A percentile compares a stretch with the other conserved stretches of the same genome.
Conservation (phyloP, 2,888 invertebrate genomes). For the Drosophila subquinaria region DNA sequence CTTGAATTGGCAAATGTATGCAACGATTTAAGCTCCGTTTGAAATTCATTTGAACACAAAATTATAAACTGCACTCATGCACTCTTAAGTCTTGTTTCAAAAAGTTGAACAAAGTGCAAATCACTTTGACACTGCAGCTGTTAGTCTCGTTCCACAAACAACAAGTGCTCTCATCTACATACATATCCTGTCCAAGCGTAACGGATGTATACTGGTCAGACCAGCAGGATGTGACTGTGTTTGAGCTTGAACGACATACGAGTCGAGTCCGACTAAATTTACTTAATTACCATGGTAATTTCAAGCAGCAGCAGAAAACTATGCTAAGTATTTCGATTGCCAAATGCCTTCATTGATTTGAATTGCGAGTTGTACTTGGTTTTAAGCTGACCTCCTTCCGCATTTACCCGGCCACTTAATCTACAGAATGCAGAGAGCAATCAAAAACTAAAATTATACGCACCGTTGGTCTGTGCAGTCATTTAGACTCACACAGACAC, state of each 20-base stretch:
- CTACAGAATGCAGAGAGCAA: constrained; percentile 18
- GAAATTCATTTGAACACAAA: constrained; percentile 23
- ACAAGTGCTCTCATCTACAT: constrained; percentile 8
- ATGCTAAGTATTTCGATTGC: constrained; percentile 24
- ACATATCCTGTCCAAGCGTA: background rate
- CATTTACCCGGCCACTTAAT: background rate
- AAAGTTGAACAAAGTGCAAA: constrained; percentile 6
- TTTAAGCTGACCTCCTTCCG: constrained; percentile 7
- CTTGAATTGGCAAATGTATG: background rate
- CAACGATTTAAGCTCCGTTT: constrained; percentile 11
- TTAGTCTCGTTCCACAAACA: constrained; percentile 1
- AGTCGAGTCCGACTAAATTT: background rate
- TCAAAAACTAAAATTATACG: constrained; percentile 58
- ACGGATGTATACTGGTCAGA: constrained; percentile 1
- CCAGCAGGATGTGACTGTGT: background rate
- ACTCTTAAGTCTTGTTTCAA: constrained; percentile 17
- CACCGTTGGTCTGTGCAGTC: constrained; percentile 43
- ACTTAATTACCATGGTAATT: constrained; percentile 52
- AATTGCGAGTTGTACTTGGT: constrained; percentile 16
- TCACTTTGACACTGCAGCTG: constrained; percentile 10
- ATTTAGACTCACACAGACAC: constrained; percentile 16
- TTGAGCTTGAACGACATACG: background rate
- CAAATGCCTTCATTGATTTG: constrained; percentile 27
- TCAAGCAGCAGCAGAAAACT: constrained; percentile 1
- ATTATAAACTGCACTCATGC: constrained; percentile 16